phyloP scores from a whole-genome alignment of 2,113 vertebrate genomes.

The Cryptotis parvus region DNA sequence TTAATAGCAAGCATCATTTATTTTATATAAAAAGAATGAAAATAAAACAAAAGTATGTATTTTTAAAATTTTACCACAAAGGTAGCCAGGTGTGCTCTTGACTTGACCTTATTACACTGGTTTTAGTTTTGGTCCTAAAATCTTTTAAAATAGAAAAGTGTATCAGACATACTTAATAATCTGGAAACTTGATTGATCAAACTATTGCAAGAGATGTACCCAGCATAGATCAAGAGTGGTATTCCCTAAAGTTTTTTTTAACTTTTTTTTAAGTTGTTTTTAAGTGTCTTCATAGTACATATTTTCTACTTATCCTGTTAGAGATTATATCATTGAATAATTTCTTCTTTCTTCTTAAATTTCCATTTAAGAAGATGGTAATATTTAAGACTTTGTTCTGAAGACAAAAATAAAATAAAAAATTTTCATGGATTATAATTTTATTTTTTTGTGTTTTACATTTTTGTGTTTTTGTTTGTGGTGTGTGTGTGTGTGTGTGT shows the following conservation, averaged over 20 bases:
- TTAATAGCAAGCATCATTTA: conserved; percentile 45
- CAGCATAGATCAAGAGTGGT: not conserved
- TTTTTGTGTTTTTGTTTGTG: too few species aligned
- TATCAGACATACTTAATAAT: not conserved
- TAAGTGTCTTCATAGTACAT: not conserved
- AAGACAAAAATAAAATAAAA: not conserved
- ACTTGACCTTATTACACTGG: not conserved
- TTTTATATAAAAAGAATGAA: conserved; percentile 51
- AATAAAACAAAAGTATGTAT: conserved; percentile 22
- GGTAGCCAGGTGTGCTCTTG: not conserved
- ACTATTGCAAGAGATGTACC: not conserved
- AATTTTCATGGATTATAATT: not conserved
- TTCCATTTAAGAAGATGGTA: not conserved
- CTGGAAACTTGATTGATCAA: not conserved
- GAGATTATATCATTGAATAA: not conserved
- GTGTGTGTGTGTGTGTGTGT: too few species aligned
- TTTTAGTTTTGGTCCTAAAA: conserved; percentile 32
- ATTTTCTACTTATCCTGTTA: not conserved
- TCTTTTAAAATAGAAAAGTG: not conserved
- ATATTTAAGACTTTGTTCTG: conserved; percentile 34
- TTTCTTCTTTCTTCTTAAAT: too few species aligned
- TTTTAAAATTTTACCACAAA: conserved; percentile 46
- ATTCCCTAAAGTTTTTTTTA: not conserved
- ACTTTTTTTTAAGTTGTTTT: not conserved
- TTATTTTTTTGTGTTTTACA: not conserved